Conservation (phyloP, 2,113 vertebrate species). For the Gadus macrocephalus region DNA sequence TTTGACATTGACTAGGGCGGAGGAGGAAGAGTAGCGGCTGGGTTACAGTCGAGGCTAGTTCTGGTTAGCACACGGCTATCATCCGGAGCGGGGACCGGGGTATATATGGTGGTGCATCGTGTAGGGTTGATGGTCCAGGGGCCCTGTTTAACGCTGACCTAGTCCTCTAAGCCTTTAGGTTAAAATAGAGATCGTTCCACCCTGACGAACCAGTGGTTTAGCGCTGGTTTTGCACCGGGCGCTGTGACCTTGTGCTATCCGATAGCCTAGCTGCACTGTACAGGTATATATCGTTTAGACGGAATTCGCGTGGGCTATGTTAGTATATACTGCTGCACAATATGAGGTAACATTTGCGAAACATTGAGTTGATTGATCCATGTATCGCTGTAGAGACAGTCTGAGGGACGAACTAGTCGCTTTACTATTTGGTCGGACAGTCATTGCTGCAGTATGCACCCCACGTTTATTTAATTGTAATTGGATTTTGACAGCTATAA, state of each 20-base stretch:
- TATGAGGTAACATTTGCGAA: no score
- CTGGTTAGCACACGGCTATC: conserved; percentile 16
- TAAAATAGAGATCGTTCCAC: not conserved
- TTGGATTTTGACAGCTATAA: not conserved
- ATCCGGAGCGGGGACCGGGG: not conserved
- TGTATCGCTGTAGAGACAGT: no score
- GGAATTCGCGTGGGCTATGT: no score
- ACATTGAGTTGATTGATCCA: no score
- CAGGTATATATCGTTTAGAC: not conserved
- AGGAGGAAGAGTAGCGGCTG: conserved; percentile 1
- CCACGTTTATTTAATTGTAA: not conserved
- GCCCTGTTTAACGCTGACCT: not conserved
- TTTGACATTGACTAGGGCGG: conserved; percentile 46
- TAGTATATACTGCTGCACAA: no score
- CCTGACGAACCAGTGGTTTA: not conserved
- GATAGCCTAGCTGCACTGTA: conserved; percentile 15
- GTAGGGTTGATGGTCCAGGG: not conserved
- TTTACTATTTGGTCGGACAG: not conserved
- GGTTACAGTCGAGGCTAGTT: conserved; percentile 19
- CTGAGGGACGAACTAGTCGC: not conserved
- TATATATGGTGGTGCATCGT: not conserved
- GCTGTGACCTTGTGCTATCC: conserved; percentile 54
- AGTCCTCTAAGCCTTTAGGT: no score
- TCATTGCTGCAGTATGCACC: not conserved
- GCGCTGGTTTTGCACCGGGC: not conserved